A percentile compares a stretch with the other conserved stretches of the same genome.
These are phyloP conservation scores for Podarcis raffonei DNA, from an alignment of 2,113 vertebrate species.

Conservation along the genomic window DNA sequence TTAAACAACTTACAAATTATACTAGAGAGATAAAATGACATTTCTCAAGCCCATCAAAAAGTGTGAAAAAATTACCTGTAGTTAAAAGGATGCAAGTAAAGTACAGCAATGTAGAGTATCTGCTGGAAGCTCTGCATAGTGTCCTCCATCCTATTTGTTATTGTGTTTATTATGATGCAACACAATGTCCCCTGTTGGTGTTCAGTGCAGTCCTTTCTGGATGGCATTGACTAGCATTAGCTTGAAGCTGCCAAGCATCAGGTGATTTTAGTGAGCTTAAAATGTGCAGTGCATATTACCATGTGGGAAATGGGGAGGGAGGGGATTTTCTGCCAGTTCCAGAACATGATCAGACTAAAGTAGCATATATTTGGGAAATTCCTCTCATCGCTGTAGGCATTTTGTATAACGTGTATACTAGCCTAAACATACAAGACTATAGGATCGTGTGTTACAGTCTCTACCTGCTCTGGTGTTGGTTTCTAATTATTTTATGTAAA, in stretches of 20 bases:
- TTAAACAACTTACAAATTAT: accelerated
- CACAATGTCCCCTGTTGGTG: not conserved
- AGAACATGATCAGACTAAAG: not conserved
- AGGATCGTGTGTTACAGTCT: not conserved
- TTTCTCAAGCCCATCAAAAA: not conserved
- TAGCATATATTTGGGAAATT: not conserved
- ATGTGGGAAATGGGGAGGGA: not conserved
- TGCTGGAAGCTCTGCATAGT: not conserved
- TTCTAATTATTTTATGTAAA: not conserved
- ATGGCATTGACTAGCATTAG: conserved; percentile 46
- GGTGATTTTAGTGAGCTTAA: conserved; percentile 48
- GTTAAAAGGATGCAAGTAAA: conserved; percentile 10
- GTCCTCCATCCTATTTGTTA: not conserved
- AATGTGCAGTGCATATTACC: not conserved
- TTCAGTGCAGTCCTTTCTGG: conserved; percentile 56
- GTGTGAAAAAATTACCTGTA: conserved; percentile 55
- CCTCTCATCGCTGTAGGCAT: not conserved
- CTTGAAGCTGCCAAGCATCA: conserved; percentile 48
- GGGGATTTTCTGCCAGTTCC: not conserved
- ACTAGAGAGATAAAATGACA: accelerated
- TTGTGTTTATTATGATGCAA: conserved; percentile 23
- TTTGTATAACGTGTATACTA: not conserved
- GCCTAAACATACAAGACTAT: not conserved
- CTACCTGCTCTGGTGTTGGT: not conserved
- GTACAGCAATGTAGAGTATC: not conserved